Conservation (phyloP, 1,140 invertebrate genomes). For the Eupeodes corollae region DNA sequence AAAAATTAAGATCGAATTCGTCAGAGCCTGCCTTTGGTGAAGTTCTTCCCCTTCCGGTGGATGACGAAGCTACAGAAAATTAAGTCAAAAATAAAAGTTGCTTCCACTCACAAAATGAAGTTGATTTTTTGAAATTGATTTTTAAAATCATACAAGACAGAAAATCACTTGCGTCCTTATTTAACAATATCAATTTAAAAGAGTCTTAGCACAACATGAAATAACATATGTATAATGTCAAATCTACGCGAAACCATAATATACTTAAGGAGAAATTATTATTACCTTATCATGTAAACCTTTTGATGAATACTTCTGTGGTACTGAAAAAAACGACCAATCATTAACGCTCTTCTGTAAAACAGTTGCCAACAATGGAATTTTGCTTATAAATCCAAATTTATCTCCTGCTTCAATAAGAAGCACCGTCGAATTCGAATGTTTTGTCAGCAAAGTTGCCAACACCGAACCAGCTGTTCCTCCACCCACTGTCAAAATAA, state of each 20-base stretch:
- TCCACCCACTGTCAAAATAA: constrained; percentile 51
- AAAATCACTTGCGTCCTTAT: no score
- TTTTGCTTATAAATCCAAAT: constrained; percentile 46
- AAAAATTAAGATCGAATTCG: no score
- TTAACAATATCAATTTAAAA: no score
- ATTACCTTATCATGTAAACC: constrained; percentile 47
- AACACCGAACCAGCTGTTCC: constrained; percentile 71
- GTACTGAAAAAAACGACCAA: constrained; percentile 50
- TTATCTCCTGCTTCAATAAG: constrained; percentile 60
- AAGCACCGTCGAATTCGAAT: constrained; percentile 47
- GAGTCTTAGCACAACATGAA: no score
- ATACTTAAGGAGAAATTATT: neutral
- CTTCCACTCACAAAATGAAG: neutral
- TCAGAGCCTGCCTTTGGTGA: no score
- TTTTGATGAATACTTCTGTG: constrained; percentile 52
- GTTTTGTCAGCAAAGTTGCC: constrained; percentile 53
- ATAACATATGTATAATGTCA: no score
- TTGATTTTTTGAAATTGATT: no score
- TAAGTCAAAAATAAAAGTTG: neutral
- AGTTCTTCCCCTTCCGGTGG: no score
- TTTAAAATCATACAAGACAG: no score
- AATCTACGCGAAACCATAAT: no score
- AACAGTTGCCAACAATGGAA: constrained; percentile 52
- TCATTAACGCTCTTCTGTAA: constrained; percentile 52
- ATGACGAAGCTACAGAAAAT: no score